phyloP scores from a whole-genome alignment of 2,113 vertebrate genomes.

The Oreochromis niloticus region DNA sequence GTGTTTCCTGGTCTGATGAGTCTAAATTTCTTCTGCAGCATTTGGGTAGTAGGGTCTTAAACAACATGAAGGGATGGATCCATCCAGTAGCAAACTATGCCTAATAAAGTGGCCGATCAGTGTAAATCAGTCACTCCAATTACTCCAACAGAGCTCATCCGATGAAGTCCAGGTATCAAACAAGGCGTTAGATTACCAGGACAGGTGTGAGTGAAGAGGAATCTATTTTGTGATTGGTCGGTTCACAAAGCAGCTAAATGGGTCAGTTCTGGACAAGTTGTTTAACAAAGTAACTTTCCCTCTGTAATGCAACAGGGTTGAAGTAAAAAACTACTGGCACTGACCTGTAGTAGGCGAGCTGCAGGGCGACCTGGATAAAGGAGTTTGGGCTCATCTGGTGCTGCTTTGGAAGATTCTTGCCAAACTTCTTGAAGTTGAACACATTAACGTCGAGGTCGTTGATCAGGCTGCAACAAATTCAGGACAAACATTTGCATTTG shows the following conservation, averaged over 20 bases:
- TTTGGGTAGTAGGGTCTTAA: background rate
- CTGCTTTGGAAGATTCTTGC: slow-evolving; percentile 75
- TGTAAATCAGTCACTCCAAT: background rate
- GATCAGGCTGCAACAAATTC: slow-evolving; percentile 67
- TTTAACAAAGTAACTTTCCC: background rate
- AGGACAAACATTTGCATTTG: background rate
- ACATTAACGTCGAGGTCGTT: slow-evolving; percentile 82
- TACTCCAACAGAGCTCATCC: background rate
- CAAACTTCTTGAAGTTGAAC: slow-evolving; percentile 78
- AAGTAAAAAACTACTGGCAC: background rate
- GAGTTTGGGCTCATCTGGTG: slow-evolving; percentile 75
- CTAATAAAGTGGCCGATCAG: fast-evolving
- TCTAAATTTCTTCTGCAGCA: background rate
- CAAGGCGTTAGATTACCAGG: background rate
- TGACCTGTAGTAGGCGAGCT: slow-evolving; percentile 81
- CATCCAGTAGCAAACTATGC: background rate
- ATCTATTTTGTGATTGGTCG: background rate
- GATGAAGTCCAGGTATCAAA: background rate
- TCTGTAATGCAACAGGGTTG: fast-evolving
- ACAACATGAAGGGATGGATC: background rate
- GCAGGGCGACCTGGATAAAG: slow-evolving; percentile 79
- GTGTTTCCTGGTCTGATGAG: background rate
- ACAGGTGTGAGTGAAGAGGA: background rate
- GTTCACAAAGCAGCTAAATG: background rate
- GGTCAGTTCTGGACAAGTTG: background rate